phyloP scores from a whole-genome alignment of 53 echinoderm and acorn worm genomes.

The Hippasteria phrygiana region DNA sequence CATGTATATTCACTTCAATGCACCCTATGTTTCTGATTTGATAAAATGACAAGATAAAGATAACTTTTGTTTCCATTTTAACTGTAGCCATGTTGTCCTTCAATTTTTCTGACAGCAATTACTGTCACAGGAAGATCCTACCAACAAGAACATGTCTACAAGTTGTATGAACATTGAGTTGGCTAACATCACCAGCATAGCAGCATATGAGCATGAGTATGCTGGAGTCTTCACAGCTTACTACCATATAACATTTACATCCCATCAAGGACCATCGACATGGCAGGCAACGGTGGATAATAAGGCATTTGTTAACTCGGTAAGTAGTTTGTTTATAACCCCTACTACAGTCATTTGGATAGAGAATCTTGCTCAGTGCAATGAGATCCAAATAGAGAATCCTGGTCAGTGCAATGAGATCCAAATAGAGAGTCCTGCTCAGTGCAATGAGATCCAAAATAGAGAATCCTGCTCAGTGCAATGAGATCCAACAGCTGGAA shows the following conservation, averaged over 20 bases:
- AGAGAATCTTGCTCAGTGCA: too few relatives aligned
- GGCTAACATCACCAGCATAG: conserved; percentile 62
- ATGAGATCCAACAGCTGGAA: too few relatives aligned
- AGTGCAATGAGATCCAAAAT: too few relatives aligned
- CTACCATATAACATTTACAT: conserved; percentile 60
- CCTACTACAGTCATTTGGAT: background rate
- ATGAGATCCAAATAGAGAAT: too few relatives aligned
- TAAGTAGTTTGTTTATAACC: conserved; percentile 46
- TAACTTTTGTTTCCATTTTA: too few relatives aligned
- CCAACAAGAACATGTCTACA: conserved; percentile 49
- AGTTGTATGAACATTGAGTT: conserved; percentile 72
- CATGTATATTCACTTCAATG: too few relatives aligned
- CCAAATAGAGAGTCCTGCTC: too few relatives aligned
- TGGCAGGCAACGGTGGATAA: conserved; percentile 78
- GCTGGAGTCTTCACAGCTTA: conserved; percentile 55
- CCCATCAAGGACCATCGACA: conserved; percentile 76
- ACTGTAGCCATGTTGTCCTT: too few relatives aligned
- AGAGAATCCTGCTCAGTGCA: too few relatives aligned
- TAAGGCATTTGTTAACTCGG: conserved; percentile 72
- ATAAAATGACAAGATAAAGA: too few relatives aligned
- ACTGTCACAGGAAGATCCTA: conserved; percentile 27
- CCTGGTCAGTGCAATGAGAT: too few relatives aligned
- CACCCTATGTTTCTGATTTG: too few relatives aligned
- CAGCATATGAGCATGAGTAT: conserved; percentile 70
- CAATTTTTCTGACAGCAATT: conserved; percentile 39